These are phyloP conservation scores for Manis pentadactyla DNA, from an alignment of 2,797 vertebrate genomes.

Conservation along the genomic window DNA sequence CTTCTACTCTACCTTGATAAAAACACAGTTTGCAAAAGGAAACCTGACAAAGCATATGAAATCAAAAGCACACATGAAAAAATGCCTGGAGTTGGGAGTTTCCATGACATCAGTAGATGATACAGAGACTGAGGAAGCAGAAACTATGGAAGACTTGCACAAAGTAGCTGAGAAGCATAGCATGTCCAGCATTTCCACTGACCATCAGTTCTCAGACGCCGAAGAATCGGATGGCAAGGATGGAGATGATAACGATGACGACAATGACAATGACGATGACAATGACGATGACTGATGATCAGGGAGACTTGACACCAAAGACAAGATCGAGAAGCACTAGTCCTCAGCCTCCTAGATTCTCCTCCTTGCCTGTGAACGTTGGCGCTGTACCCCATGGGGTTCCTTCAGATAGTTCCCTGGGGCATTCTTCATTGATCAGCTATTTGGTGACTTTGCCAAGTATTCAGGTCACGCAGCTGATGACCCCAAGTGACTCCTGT, in stretches of 20 bases:
- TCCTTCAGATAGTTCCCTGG: conserved; percentile 88
- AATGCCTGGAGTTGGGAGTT: too few relatives aligned
- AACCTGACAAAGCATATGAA: too few relatives aligned
- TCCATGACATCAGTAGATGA: too few relatives aligned
- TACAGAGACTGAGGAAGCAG: too few relatives aligned
- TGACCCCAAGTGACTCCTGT: conserved; percentile 88
- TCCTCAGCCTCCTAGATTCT: conserved; percentile 93
- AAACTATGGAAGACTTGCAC: conserved; percentile 93
- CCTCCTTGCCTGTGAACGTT: conserved; percentile 91
- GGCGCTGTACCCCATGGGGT: too few relatives aligned
- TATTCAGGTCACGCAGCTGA: conserved; percentile 96
- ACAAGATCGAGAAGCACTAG: conserved; percentile 97
- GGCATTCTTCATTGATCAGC: conserved; percentile 93
- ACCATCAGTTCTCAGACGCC: conserved; percentile 97
- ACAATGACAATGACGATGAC: too few relatives aligned
- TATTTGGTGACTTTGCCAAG: conserved; percentile 97
- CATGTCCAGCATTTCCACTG: conserved; percentile 87
- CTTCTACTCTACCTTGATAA: background rate
- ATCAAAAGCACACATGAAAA: too few relatives aligned
- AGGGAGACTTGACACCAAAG: conserved; percentile 96
- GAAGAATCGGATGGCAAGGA: conserved; percentile 97
- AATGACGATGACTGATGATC: conserved; percentile 97
- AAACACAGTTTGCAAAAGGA: too few relatives aligned
- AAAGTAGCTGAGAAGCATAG: conserved; percentile 91
- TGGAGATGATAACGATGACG: conserved; percentile 95